Base-by-base conservation (phyloP, 1,140 invertebrate species). In the Pogonomyrmex californicus region DNA sequence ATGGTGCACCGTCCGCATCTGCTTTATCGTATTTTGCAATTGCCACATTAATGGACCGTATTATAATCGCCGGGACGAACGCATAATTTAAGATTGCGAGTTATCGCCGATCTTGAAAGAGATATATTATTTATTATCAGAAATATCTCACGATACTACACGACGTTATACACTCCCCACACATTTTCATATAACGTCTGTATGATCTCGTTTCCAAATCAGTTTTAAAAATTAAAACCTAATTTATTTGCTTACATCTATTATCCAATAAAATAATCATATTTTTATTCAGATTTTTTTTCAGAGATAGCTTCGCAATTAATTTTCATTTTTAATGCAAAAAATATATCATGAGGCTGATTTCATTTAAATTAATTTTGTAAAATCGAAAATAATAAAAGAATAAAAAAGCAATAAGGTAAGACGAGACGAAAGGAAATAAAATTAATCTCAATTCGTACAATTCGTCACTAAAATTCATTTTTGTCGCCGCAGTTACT, bases 21-120 rank as follows among this genome's bases (percentile, higher is more conserved):
- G 47, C 65, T 70, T 79, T 81, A 81, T 81, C 78, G 49, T 71
- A 81, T 81, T 71, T 81, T 81, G 47, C 77, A 81, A 70, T 70
- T 81, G 49, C 65, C 78, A 36, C 65, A 56, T 66, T 81, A 81
- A 81, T 81, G 38, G 63, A 81, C 78, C 78, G 78, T 81, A 81
- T 81, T 81, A 81, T 81, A 81, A 70, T 56, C 38, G 38, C 17
- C 78, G 58, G 17, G 76, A 78, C 30, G 49, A 81, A 70, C 77
- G 38, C 62, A n/a, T 81, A 81, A 81, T 81, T 81, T 81, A 14
- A 81, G 49, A 81, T 81, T 30, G 78, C 78, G 78, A 70, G 65
- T 81, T 81, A 81, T 70, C 65, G 78, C 44, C 63, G 36, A 81
- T 81, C 78, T 56, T 44, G 23, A n/a, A 38, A 41, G 38, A 56